A percentile compares a stretch with the other conserved stretches of the same genome.
Evolutionary conservation across 2,113 vertebrate genomes (phyloP).

Genomic region (Pomatostomus ruficeps): DNA sequence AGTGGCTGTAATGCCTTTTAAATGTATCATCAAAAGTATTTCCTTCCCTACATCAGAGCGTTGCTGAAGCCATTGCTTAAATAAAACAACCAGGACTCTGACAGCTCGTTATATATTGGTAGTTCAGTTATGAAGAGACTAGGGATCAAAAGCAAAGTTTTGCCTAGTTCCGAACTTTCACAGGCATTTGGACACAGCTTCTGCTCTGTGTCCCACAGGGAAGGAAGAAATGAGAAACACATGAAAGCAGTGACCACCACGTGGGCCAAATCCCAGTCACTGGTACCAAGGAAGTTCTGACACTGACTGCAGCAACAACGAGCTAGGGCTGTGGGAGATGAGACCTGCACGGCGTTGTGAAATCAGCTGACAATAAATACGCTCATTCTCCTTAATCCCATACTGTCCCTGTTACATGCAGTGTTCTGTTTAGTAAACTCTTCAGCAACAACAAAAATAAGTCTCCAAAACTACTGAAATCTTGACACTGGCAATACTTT

Average conservation of each 20-base stretch:
- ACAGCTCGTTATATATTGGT: not conserved
- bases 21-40: not conserved
- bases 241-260: not conserved
- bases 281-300: not conserved
- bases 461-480: not conserved
- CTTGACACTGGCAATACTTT: not conserved
- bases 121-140: not conserved
- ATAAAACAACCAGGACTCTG: not conserved
- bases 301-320: not conserved
- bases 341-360: not conserved
- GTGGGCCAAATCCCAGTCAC: not conserved
- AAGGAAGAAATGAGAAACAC: not conserved
- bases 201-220: not conserved
- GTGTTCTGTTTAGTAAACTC: not conserved
- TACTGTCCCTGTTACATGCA: not conserved
- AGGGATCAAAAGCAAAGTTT: not conserved
- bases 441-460: not conserved
- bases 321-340: not conserved
- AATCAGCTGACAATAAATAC: not conserved
- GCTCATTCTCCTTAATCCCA: not conserved
- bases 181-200: not conserved
- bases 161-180: not conserved
- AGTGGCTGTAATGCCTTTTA: not conserved
- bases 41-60: not conserved
- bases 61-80: not conserved